Evolutionary conservation across 2,888 invertebrate species (phyloP).

Genomic region (Andrena dorsata): DNA sequence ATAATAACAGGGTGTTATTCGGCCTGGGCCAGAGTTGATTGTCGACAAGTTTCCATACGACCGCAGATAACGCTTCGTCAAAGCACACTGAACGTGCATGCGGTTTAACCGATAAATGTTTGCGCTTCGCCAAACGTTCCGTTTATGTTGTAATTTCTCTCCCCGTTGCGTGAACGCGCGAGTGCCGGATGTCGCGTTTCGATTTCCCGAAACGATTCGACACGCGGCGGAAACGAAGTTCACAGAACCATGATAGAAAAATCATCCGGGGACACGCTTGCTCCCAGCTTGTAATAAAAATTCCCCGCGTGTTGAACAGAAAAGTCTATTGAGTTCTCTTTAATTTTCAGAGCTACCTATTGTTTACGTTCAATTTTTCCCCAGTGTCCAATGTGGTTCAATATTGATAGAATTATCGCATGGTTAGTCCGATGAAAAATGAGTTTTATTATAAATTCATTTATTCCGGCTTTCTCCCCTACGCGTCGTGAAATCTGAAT

Average conservation of each 20-base stretch:
- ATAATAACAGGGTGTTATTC: slow-evolving; percentile 20
- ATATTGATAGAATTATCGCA: too few species aligned
- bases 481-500: too few species aligned
- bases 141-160: slow-evolving; percentile 76
- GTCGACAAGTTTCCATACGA: slow-evolving; percentile 51
- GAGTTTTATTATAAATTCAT: too few species aligned
- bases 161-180: background rate
- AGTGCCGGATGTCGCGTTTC: slow-evolving; percentile 18
- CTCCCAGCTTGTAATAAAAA: background rate
- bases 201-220: slow-evolving; percentile 48
- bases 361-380: too few species aligned
- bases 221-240: slow-evolving; percentile 17
- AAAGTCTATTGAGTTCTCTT: too few species aligned
- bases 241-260: slow-evolving; percentile 17
- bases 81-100: slow-evolving; percentile 37
- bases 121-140: slow-evolving; percentile 70
- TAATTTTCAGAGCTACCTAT: too few species aligned
- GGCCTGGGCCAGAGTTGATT: slow-evolving; percentile 33
- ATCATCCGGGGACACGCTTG: slow-evolving; percentile 17
- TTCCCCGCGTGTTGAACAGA: background rate
- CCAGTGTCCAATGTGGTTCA: too few species aligned
- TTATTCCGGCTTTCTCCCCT: too few species aligned
- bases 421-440: too few species aligned
- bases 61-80: slow-evolving; percentile 50
- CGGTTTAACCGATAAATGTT: slow-evolving; percentile 63